A percentile compares a stretch with the other conserved stretches of the same genome.
phyloP scores from a whole-genome alignment of 2,113 vertebrate genomes.

The Hippoglossus stenolepis region DNA sequence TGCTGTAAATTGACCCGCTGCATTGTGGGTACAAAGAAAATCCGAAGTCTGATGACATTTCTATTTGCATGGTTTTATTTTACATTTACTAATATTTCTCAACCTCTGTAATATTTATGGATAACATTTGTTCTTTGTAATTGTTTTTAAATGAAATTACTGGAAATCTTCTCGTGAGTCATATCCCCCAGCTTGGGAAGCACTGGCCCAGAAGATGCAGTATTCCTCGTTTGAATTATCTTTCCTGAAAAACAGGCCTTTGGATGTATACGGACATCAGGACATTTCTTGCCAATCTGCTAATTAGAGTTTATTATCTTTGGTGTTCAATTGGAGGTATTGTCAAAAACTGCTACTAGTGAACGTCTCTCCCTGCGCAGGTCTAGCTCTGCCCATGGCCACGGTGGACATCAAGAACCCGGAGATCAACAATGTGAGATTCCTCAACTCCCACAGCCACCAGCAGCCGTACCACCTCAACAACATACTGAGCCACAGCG shows the following conservation, averaged over 20 bases:
- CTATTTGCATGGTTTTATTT: too few species aligned
- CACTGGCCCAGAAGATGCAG: too few species aligned
- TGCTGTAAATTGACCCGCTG: too few species aligned
- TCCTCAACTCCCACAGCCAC: conserved; percentile 88
- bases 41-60: too few species aligned
- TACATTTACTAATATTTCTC: too few species aligned
- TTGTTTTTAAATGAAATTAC: too few species aligned
- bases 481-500: conserved; percentile 91
- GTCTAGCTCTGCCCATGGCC: conserved; percentile 94
- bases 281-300: background rate
- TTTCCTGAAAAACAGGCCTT: background rate
- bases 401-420: conserved; percentile 99
- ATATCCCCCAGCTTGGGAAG: too few species aligned
- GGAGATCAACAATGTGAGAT: conserved; percentile 95
- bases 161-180: too few species aligned
- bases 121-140: too few species aligned
- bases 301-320: background rate
- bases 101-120: too few species aligned
- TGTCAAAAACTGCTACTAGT: background rate
- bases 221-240: background rate
- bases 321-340: background rate
- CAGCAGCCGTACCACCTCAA: conserved; percentile 87
- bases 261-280: background rate
- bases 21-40: background rate
- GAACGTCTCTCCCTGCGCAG: conserved; percentile 67